phyloP scores from a whole-genome alignment of 35 echinoderm and acorn worm species.

The Acanthaster planci region DNA sequence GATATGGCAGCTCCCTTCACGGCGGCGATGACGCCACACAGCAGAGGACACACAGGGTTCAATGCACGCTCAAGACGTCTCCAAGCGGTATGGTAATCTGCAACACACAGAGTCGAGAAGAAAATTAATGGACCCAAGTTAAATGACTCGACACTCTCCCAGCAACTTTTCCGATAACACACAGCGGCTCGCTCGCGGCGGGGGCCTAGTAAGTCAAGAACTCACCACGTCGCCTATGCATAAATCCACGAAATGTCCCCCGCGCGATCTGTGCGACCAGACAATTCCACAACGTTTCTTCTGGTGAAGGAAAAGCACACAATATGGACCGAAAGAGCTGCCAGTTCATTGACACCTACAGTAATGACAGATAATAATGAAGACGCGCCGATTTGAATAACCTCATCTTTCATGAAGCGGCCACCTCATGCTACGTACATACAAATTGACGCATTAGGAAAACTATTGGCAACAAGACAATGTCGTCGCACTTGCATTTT shows the following conservation, averaged over 20 bases:
- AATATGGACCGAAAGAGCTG: too few relatives aligned
- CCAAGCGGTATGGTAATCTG: slow-evolving; percentile 10
- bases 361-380: too few relatives aligned
- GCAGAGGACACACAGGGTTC: neutral
- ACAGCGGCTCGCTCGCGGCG: neutral
- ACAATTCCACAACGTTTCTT: too few relatives aligned
- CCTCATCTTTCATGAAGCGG: neutral
- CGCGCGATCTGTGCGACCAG: too few relatives aligned
- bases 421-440: slow-evolving; percentile 1
- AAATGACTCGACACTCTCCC: slow-evolving; percentile 8
- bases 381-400: neutral
- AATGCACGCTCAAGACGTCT: slow-evolving; percentile 17
- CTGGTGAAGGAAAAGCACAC: too few relatives aligned
- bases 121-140: neutral
- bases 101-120: neutral
- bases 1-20: too few relatives aligned
- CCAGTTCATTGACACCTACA: slow-evolving; percentile 9
- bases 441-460: neutral
- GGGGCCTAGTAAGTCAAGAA: too few relatives aligned
- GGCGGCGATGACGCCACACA: neutral
- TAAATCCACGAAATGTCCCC: too few relatives aligned
- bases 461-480: too few relatives aligned
- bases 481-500: too few relatives aligned
- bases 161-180: neutral
- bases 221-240: too few relatives aligned